Base-by-base conservation (phyloP, 2,113 vertebrate genomes). In the Mormyrus iriodes region DNA sequence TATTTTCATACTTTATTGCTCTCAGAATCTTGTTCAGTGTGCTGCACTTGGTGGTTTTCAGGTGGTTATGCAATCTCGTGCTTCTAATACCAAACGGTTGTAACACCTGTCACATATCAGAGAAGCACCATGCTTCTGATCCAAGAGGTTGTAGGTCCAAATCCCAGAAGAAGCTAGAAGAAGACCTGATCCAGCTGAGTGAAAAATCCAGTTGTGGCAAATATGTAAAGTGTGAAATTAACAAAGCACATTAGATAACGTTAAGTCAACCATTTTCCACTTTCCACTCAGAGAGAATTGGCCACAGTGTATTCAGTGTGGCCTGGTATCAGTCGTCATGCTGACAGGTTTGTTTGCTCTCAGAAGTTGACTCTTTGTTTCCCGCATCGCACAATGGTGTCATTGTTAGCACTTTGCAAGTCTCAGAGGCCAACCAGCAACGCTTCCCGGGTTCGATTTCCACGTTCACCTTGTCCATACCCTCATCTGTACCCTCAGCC, bases 271-370 rank as follows among this genome's bases (percentile, higher is more conserved):
- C 44, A n/a, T 85, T 27, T 46, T 83, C 79, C 39, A 3, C 35
- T 83, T 46, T 48, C 9, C 39, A 46, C 3, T 46, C n/a, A 61
- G 55, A 61, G 24, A 9, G 55, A n/a, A 61, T 61, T 61, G 0
- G 61, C 61, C 39, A 3, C 83, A 46, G 42, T 85, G 83, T 85
- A 5, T 42, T 48, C n/a, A 51, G 51, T 7, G 6, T 51, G n/a
- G 90, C 31, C 58, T 69, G 90, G 91, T 94, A 92, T n/a, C 73
- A 88, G 76, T 90, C 91, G 93, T 88, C 92, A 87, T 91, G 91
- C 48, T 91, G 58, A 39, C 90, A 92, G 2, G 5, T 15, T 19
- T 85, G 87, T 91, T 92, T 79, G 90, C 90, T 87, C 89, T 89
- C 61, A 82, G 7, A 82, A 73, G 44, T 53, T 13, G 15, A 89